A percentile compares a stretch with the other conserved stretches of the same genome.
phyloP scores from a whole-genome alignment of 2,797 vertebrate species.

The Lepus oiostolus region DNA sequence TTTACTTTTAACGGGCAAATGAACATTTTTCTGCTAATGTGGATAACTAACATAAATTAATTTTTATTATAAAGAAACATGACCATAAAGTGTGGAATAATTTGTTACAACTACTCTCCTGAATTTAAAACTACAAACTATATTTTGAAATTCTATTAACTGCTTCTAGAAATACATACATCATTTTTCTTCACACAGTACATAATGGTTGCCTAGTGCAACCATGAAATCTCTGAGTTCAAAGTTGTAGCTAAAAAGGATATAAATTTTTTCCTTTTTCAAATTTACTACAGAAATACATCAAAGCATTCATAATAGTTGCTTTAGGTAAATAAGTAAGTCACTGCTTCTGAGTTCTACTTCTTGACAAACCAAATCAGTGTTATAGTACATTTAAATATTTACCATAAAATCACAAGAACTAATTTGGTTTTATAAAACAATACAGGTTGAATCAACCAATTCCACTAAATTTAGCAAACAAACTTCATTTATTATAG shows the following conservation, averaged over 20 bases:
- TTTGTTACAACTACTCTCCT: not conserved
- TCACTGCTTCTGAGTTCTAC: slow-evolving; percentile 57
- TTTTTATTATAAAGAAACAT: slow-evolving; percentile 58
- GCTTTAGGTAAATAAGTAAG: slow-evolving; percentile 73
- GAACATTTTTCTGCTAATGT: slow-evolving; percentile 57
- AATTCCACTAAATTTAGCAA: slow-evolving; percentile 32
- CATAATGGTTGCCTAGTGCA: slow-evolving; percentile 25
- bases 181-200: slow-evolving; percentile 11
- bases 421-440: slow-evolving; percentile 56
- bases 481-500: slow-evolving; percentile 36
- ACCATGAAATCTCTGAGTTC: slow-evolving; percentile 26
- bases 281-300: slow-evolving; percentile 72
- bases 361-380: slow-evolving; percentile 64
- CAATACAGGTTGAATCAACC: slow-evolving; percentile 7
- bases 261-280: not conserved
- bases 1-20: slow-evolving; percentile 49
- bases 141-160: slow-evolving; percentile 13
- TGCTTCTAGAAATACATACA: not conserved
- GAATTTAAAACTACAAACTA: not conserved
- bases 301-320: slow-evolving; percentile 55
- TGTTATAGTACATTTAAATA: not conserved
- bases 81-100: slow-evolving; percentile 49
- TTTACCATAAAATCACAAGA: slow-evolving; percentile 8
- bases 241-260: not conserved
- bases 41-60: slow-evolving; percentile 10